Base-by-base conservation (phyloP, 2,797 vertebrate species). In the Halcyon chelicuti region DNA sequence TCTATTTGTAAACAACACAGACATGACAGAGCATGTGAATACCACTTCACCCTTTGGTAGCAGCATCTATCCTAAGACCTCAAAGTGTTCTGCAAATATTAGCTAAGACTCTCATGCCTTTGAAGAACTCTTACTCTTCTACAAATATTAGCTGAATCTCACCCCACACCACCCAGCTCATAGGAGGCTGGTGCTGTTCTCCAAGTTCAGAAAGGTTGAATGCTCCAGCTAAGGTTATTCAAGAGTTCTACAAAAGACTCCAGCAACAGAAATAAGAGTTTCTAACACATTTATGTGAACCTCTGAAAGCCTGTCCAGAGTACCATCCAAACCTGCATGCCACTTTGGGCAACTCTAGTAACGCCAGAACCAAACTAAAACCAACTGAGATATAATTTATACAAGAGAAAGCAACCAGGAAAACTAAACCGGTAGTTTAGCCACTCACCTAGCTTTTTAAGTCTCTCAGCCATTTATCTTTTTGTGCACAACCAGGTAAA, bases 1-100 rank as follows among this genome's bases (percentile, higher is more conserved):
- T 95, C 93, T 95, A 94, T 95, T 96, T 96, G 96, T 95, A 96
- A 96, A 97, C 95, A 96, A 94, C 94, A 81, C 35, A 94, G 94
- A 95, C 96, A 90, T 85, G 90, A 96, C 61, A 93, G 91, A 96
- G 85, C 90, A 92, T 90, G 94, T 89, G 90, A 95, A 95, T 95
- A 77, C 58, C 78, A 93, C 89, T 96, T 92, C 72, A 96, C 89
- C 88, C 93, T 88, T 94, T 94, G 66, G 92, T 95, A 94, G 94
- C 91, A 95, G 52, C 91, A 87, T 95, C 93, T 86, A 95, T 62
- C 74, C 74, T 61, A 77, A 95, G 83, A 91, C 68, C 83, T 89
- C 52, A 71, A 85, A 94, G 86, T 55, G 74, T 90, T 95, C 94
- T 82, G 83, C 67, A 95, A 96, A 96, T 94, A 94, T 93, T 94